phyloP scores from a whole-genome alignment of 2,888 invertebrate species.

The Caenorhabditis imperialis region DNA sequence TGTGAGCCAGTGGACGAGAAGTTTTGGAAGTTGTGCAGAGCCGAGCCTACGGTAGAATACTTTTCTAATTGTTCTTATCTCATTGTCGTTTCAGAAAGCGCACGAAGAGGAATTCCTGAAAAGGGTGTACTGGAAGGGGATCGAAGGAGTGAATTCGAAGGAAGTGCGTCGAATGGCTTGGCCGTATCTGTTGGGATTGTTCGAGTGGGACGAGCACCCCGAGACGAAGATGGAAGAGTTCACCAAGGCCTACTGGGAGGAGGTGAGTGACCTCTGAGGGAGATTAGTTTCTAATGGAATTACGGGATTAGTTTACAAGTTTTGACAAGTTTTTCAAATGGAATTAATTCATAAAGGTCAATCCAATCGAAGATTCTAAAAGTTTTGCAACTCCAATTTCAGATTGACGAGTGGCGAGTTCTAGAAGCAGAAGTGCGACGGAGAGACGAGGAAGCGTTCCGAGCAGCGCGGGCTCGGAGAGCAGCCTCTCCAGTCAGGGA shows the following conservation, averaged over 20 bases:
- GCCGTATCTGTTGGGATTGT: conserved; percentile 76
- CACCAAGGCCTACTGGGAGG: conserved; percentile 60
- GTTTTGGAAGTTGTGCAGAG: conserved; percentile 72
- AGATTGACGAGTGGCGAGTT: conserved; percentile 93
- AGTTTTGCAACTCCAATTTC: not conserved
- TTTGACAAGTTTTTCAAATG: too few species aligned
- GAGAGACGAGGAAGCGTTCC: conserved; percentile 83
- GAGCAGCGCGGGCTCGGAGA: conserved; percentile 68
- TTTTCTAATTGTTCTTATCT: conserved; percentile 6
- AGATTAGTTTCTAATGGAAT: too few species aligned
- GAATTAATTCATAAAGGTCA: too few species aligned
- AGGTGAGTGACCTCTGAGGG: too few species aligned
- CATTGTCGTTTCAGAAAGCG: conserved; percentile 73
- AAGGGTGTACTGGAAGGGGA: conserved; percentile 90
- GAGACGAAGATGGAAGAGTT: conserved; percentile 63
- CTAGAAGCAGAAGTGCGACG: conserved; percentile 92
- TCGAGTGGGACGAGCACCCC: conserved; percentile 70
- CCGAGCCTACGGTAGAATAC: conserved; percentile 51
- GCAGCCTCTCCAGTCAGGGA: conserved; percentile 64
- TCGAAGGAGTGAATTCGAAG: conserved; percentile 82
- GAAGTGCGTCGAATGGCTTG: conserved; percentile 79
- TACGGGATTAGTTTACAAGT: too few species aligned
- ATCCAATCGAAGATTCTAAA: too few species aligned
- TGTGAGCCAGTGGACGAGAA: conserved; percentile 67
- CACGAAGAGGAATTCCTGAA: conserved; percentile 85